A percentile compares a stretch with the other conserved stretches of the same genome.
These are phyloP conservation scores for Drosophila putrida DNA, from an alignment of 2,888 invertebrate species.

Conservation along the genomic window DNA sequence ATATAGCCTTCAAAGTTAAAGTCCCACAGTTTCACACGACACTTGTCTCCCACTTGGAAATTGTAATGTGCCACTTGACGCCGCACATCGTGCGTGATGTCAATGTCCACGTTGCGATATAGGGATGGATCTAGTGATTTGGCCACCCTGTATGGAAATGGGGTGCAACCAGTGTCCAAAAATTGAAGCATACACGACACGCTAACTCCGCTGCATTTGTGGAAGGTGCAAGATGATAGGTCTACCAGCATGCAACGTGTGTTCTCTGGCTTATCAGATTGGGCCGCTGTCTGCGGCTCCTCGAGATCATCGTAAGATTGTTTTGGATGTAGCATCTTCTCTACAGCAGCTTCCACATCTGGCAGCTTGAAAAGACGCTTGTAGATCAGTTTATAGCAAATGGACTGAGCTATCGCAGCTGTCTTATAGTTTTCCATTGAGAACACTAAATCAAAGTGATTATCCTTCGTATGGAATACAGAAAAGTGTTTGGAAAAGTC, in stretches of 20 bases:
- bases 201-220: too few species aligned
- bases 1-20: background rate
- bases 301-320: slow-evolving; percentile 87
- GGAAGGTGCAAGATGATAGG: too few species aligned
- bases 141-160: slow-evolving; percentile 96
- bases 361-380: too few species aligned
- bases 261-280: slow-evolving; percentile 81
- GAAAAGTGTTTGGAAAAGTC: slow-evolving; percentile 76
- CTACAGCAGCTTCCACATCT: too few species aligned
- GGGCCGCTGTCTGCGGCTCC: slow-evolving; percentile 81
- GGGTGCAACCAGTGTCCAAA: slow-evolving; percentile 76
- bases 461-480: slow-evolving; percentile 87
- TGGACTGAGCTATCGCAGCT: too few species aligned
- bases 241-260: slow-evolving; percentile 21
- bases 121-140: slow-evolving; percentile 95
- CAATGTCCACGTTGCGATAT: slow-evolving; percentile 96
- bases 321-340: slow-evolving; percentile 89
- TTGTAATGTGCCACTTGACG: background rate
- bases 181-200: too few species aligned
- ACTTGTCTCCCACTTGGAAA: slow-evolving; percentile 11
- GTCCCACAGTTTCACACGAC: background rate
- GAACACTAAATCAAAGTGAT: slow-evolving; percentile 94
- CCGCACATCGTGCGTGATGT: slow-evolving; percentile 91
- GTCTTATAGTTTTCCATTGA: slow-evolving; percentile 89
- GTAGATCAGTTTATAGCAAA: too few species aligned